A percentile compares a stretch with the other conserved stretches of the same genome.
Evolutionary conservation across 2,113 vertebrate genomes (phyloP).

Genomic region (Eptesicus fuscus): DNA sequence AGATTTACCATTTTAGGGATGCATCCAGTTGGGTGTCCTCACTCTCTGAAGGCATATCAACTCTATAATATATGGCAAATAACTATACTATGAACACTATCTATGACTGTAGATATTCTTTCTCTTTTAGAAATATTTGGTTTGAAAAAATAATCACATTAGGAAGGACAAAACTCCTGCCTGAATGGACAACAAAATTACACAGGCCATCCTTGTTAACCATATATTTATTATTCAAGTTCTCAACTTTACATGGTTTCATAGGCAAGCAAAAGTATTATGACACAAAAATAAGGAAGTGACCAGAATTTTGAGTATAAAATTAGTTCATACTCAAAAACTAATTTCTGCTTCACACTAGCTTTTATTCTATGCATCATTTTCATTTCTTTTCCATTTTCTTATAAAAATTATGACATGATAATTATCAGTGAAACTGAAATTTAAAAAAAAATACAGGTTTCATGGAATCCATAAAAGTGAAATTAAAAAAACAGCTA

Average conservation of each 20-base stretch:
- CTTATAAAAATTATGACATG: neutral
- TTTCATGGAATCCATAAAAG: constrained; percentile 1
- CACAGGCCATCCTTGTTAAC: neutral
- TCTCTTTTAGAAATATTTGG: constrained; percentile 2
- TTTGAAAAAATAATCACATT: neutral
- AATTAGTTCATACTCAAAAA: neutral
- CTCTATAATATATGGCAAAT: no score
- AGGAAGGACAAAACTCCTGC: neutral
- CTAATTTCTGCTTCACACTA: neutral
- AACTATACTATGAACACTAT: neutral
- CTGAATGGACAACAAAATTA: neutral
- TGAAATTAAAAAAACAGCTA: constrained; percentile 16
- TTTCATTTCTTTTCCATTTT: constrained; percentile 24
- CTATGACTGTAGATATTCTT: neutral
- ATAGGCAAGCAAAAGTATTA: neutral
- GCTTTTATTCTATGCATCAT: neutral
- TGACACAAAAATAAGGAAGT: neutral
- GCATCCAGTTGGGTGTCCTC: neutral
- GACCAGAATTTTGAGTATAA: neutral
- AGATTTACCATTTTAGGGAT: neutral
- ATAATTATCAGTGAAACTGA: neutral
- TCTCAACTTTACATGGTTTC: neutral
- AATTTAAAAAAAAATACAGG: neutral
- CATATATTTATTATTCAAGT: neutral
- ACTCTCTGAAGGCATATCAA: no score